Evolutionary conservation across 2,888 invertebrate species (phyloP).

Genomic region (Heliconius cydno): DNA sequence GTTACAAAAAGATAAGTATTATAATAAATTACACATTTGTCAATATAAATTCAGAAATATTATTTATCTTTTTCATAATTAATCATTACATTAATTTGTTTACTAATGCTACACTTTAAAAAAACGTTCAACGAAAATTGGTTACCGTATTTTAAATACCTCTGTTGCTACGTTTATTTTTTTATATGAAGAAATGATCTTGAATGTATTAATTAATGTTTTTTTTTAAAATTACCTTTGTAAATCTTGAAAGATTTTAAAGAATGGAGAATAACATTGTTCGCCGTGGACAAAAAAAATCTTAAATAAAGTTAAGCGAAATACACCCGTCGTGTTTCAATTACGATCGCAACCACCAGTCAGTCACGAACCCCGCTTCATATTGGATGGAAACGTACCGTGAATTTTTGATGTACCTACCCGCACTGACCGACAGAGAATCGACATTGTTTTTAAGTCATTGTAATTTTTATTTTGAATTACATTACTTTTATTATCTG

Average conservation of each 20-base stretch:
- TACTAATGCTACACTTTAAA: too few species aligned
- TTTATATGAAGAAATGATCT: not conserved
- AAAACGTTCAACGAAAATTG: too few species aligned
- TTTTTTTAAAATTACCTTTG: not conserved
- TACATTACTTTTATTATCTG: too few species aligned
- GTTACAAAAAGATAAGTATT: too few species aligned
- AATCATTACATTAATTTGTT: too few species aligned
- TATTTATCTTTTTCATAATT: too few species aligned
- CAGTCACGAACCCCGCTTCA: conserved; percentile 16
- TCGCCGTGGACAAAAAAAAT: not conserved
- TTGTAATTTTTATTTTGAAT: not conserved
- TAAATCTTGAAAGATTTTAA: not conserved
- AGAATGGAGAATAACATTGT: not conserved
- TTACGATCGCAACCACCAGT: conserved; percentile 22
- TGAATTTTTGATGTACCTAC: conserved; percentile 16
- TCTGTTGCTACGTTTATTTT: too few species aligned
- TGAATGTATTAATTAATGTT: not conserved
- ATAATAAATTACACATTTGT: too few species aligned
- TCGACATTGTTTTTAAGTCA: conserved; percentile 1
- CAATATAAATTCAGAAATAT: too few species aligned
- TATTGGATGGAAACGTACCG: conserved; percentile 21
- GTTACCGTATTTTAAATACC: too few species aligned
- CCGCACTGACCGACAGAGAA: conserved; percentile 15
- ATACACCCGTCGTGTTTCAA: conserved; percentile 23
- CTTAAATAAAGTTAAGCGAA: not conserved